A percentile compares a stretch with the other conserved stretches of the same genome.
Conservation (phyloP, 2,113 vertebrate genomes). For the Ifrita kowaldi region DNA sequence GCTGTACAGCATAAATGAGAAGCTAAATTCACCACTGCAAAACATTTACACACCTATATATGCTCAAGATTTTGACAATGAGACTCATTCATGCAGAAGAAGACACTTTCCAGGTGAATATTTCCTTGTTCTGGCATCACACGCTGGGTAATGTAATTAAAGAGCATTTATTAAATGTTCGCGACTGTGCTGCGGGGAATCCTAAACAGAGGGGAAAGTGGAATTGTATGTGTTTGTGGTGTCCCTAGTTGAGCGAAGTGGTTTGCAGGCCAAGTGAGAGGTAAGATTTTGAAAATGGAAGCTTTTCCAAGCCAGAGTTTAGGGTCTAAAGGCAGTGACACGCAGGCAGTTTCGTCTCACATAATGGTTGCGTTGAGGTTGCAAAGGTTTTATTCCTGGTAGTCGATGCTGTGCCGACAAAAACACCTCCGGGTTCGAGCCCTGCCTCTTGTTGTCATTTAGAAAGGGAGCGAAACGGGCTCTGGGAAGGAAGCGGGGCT, state of each 20-base stretch:
- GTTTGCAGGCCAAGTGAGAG: background rate
- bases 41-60: background rate
- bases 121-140: background rate
- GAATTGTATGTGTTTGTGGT: background rate
- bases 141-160: background rate
- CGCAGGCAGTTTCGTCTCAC: accelerated
- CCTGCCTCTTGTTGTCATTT: background rate
- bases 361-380: accelerated
- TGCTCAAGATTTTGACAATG: constrained; percentile 10
- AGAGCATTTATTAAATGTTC: background rate
- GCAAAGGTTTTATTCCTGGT: background rate
- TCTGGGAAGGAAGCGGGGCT: background rate
- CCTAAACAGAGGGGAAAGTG: background rate
- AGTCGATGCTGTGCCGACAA: background rate
- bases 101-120: constrained; percentile 16
- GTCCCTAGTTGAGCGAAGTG: background rate
- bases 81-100: constrained; percentile 41
- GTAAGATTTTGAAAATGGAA: background rate
- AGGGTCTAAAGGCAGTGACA: background rate
- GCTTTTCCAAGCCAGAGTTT: background rate
- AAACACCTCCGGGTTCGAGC: background rate
- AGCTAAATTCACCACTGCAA: background rate
- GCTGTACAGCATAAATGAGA: background rate
- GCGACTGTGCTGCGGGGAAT: background rate
- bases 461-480: background rate